Base-by-base conservation (phyloP, 2,113 vertebrate genomes). In the Chionodraco myersi region DNA sequence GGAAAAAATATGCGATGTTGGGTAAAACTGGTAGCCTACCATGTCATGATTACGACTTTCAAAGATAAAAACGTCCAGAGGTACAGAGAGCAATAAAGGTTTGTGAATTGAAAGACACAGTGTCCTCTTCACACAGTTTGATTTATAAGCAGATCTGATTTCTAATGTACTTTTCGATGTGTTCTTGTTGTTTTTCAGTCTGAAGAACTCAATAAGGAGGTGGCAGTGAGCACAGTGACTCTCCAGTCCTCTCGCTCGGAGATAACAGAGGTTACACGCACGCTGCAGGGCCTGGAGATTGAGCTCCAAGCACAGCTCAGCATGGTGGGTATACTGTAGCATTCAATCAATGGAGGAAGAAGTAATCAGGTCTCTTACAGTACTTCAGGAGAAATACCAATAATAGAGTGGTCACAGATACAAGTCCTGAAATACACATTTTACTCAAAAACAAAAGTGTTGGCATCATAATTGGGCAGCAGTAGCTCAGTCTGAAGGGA, bases 211-310 rank as follows among this genome's bases (percentile, higher is more conserved):
- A 95, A 93, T 47, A 94, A 96, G 87, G 93, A 96, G 57, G 95
- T 96, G 0, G 48, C 85, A 0, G 84, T 47, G 0, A 95, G 90
- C 68, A 93, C 95, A 9, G 94, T 96, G 52, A 91, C 82, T 54
- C 92, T 96, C 0, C 91, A 96, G 67, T 87, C 89, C 0, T 93
- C 89, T 52, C 93, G 76, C 57, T 93, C 93, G 0, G 96, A 98
- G 82, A 79, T 97, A 63, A 94, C 92, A 0, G 95, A 97, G 77
- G 88, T 96, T 67, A 94, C 93, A 53, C 95, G 95, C 0, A 94
- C 83, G 0, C 65, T 94, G 44, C 96, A 97, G 90, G 90, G 92
- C 57, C 84, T 97, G 83, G 87, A 97, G 83, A 96, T 97, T 2
- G 97, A 99, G 0, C 92, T 96, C 9, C 74, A 76, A 11, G 1